Percentiles rank a stretch among this genome's conserved stretches.
Conservation (phyloP, 2,113 vertebrate genomes). For the Ahaetulla prasina region DNA sequence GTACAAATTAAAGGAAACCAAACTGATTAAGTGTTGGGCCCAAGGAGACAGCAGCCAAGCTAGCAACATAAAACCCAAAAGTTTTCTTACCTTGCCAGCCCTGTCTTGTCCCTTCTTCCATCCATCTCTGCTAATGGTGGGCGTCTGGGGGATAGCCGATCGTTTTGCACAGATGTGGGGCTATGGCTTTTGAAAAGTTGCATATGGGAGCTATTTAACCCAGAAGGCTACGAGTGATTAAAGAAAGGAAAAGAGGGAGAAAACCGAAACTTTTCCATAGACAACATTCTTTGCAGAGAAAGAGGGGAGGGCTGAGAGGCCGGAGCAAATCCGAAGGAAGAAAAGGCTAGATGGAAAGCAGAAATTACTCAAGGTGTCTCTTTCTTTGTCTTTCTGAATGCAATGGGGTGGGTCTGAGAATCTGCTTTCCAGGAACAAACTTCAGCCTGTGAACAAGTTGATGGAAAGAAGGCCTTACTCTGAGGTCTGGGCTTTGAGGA, state of each 20-base stretch:
- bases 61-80: neutral
- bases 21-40: neutral
- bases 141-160: neutral
- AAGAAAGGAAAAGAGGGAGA: neutral
- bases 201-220: conserved; percentile 49
- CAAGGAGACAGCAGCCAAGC: neutral
- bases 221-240: conserved; percentile 36
- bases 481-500: neutral
- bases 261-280: conserved; percentile 35
- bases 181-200: neutral
- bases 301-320: neutral
- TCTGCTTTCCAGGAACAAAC: neutral
- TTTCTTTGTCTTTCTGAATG: neutral
- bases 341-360: neutral
- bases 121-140: neutral
- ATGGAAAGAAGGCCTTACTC: neutral
- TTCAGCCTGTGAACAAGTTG: neutral
- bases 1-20: neutral
- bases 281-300: conserved; percentile 2
- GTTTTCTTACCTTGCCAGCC: neutral
- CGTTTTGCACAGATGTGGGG: conserved; percentile 24
- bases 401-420: neutral
- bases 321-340: neutral
- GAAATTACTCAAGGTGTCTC: neutral
- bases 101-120: conserved; percentile 16